Conservation (phyloP, 1,140 invertebrate genomes). For the Asbolus verrucosus region DNA sequence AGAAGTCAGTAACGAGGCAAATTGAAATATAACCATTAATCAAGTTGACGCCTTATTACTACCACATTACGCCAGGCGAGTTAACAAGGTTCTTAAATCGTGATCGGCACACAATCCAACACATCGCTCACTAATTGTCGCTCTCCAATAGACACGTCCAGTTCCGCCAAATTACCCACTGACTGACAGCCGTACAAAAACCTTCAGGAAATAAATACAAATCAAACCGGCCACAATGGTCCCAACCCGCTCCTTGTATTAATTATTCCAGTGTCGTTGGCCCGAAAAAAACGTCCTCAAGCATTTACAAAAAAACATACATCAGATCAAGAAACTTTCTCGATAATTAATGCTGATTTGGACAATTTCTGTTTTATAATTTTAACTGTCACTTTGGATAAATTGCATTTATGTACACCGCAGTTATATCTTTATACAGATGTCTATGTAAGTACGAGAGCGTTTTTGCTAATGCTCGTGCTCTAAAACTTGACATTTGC, state of each 20-base stretch:
- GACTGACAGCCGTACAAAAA: slow-evolving; percentile 37
- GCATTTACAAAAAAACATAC: slow-evolving; percentile 6
- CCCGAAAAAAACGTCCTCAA: slow-evolving; percentile 30
- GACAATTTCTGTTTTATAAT: no score
- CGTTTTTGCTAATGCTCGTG: no score
- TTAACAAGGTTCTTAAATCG: slow-evolving; percentile 55
- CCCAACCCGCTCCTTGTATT: slow-evolving; percentile 23
- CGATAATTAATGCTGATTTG: no score
- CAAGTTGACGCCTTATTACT: slow-evolving; percentile 59
- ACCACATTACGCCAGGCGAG: slow-evolving; percentile 56
- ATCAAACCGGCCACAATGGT: slow-evolving; percentile 29
- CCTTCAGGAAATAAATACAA: slow-evolving; percentile 38
- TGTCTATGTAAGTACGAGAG: no score
- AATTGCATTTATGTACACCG: no score
- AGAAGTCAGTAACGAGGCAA: slow-evolving; percentile 54
- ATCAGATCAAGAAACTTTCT: no score
- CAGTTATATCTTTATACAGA: no score
- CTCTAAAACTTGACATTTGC: no score
- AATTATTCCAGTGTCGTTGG: slow-evolving; percentile 33
- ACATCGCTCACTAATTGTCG: slow-evolving; percentile 49
- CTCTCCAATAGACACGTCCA: slow-evolving; percentile 40
- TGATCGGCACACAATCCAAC: slow-evolving; percentile 50
- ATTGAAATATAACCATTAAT: slow-evolving; percentile 60
- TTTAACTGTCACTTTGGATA: no score
- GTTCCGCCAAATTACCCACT: slow-evolving; percentile 45